phyloP scores from a whole-genome alignment of 2,888 invertebrate genomes.

The Spodoptera exigua region DNA sequence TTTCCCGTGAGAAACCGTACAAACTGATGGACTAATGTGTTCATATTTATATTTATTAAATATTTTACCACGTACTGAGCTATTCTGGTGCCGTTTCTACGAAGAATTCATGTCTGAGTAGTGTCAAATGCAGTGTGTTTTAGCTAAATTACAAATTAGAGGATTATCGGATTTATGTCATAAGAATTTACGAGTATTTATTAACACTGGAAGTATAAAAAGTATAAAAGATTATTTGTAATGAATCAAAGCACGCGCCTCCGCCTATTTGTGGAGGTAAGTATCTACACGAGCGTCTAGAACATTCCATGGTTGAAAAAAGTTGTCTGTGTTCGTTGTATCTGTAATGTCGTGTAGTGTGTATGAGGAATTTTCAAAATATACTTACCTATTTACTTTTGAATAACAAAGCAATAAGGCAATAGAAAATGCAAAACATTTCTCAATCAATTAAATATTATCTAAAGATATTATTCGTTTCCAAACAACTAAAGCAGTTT shows the following conservation, averaged over 20 bases:
- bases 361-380: no score
- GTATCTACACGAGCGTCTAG: no score
- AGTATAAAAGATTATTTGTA: constrained; percentile 19
- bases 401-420: no score
- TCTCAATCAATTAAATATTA: no score
- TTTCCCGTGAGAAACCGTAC: constrained; percentile 20
- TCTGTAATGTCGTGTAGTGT: no score
- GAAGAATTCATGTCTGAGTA: constrained; percentile 25
- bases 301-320: no score
- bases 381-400: no score
- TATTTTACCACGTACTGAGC: constrained; percentile 12
- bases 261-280: no score
- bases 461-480: no score
- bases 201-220: not conserved
- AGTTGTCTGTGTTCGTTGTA: no score
- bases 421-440: no score
- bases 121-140: constrained; percentile 24
- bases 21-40: constrained; percentile 1
- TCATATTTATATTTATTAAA: constrained; percentile 22
- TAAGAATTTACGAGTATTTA: constrained; percentile 13
- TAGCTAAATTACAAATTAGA: constrained; percentile 26
- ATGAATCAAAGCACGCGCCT: constrained; percentile 30
- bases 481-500: no score
- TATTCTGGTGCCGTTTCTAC: constrained; percentile 18
- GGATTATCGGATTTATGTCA: constrained; percentile 25